Evolutionary conservation across 2,113 vertebrate species (phyloP), one percentile per base, ranked within the genome.

Genomic region (Chamaetylas fuelleborni): DNA sequence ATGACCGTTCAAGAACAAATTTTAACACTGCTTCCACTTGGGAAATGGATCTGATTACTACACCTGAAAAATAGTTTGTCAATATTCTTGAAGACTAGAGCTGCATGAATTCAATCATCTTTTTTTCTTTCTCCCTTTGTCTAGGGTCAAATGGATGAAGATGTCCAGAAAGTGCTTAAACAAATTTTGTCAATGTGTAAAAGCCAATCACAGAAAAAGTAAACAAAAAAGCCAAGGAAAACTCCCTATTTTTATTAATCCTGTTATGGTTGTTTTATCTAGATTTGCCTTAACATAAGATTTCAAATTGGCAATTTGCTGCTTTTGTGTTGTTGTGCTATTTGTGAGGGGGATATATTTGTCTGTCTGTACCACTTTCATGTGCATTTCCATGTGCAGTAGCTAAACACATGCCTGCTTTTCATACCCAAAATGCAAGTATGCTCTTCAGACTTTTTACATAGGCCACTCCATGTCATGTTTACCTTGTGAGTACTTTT

Each of bases 141-240:
- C 38, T 95, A 99, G 99, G 99, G 99, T 96, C 99, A 99, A 93
- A 99, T 99, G 99, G 99, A 99, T 97, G 99, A 99, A 98, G 99
- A 99, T 51, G 99, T 99, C 58, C 99, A 99, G 97, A 99, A 99
- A 96, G 99, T 99, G 77, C 98, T 99, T 95, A 99, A 99, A 93
- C 99, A 99, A 94, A 99, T 99, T 80, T 97, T 99, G 61, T 99
- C 99, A 3, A 99, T 99, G 99, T 99, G 99, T 97, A 99, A 99
- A 98, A 98, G 98, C 97, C 99, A 99, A 77, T 98, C 98, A 33
- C 98, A 98, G 94, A 98, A 99, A 93, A 99, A 99, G 97, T 99
- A 98, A 98, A 96, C 20, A 76, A 71, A 84, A 79, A 79, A 28
- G 50, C 79, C 81, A 83, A 80, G 70, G 40, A 93, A 80, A 94